Conservation (phyloP, 1,140 invertebrate genomes). For the Atta cephalotes region DNA sequence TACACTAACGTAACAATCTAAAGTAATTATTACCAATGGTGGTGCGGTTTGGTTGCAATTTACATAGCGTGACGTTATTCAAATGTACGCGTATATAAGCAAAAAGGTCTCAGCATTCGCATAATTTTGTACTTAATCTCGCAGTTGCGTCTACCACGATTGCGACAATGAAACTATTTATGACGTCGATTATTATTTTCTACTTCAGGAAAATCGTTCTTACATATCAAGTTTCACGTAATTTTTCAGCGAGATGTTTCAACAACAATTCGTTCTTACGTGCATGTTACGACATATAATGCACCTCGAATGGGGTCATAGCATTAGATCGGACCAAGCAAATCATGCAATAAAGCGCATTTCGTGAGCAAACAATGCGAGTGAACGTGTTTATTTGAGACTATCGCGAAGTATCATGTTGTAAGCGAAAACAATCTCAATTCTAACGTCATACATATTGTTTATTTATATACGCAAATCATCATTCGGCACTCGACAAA, state of each 20-base stretch:
- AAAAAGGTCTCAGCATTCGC: conserved; percentile 45
- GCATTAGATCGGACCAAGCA: conserved; percentile 16
- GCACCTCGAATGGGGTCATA: background rate
- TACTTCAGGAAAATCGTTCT: background rate
- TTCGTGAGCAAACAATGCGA: conserved; percentile 28
- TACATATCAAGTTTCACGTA: background rate
- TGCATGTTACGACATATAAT: conserved; percentile 26
- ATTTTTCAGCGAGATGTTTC: background rate
- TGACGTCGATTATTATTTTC: background rate
- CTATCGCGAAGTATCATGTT: background rate
- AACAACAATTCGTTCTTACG: background rate
- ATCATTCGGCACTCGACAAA: background rate
- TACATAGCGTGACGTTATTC: conserved; percentile 35
- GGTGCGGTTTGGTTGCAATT: conserved; percentile 3
- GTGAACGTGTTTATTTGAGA: conserved; percentile 42
- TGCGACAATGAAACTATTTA: conserved; percentile 16
- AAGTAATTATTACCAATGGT: conserved; percentile 21
- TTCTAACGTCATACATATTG: background rate
- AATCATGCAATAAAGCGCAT: conserved; percentile 6
- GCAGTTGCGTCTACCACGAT: background rate
- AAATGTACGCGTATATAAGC: conserved; percentile 39
- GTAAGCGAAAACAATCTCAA: conserved; percentile 26
- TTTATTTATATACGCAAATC: background rate
- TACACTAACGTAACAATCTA: background rate
- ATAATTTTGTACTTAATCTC: conserved; percentile 62